Conservation (phyloP, 2,797 vertebrate species). For the Jordanella pulchra region DNA sequence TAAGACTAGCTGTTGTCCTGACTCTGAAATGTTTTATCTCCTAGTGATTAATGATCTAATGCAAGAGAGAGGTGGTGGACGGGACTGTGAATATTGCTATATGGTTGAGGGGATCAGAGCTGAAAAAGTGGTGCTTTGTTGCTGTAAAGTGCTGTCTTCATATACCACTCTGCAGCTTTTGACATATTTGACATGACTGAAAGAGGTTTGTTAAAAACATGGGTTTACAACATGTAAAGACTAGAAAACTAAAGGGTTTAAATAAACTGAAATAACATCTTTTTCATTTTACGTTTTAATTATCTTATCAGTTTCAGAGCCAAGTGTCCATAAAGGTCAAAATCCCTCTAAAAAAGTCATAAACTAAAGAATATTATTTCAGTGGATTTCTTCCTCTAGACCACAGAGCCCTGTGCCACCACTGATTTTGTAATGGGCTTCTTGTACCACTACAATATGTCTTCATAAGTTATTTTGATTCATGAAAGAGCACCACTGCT, state of each 20-base stretch:
- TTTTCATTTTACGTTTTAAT: background rate
- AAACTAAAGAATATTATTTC: slow-evolving; percentile 23
- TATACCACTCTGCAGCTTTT: slow-evolving; percentile 27
- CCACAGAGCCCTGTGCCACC: slow-evolving; percentile 37
- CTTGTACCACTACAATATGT: slow-evolving; percentile 41
- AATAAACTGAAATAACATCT: background rate
- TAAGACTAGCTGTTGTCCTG: slow-evolving; percentile 48
- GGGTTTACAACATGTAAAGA: slow-evolving; percentile 20
- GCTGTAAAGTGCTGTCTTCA: slow-evolving; percentile 31
- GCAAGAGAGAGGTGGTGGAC: slow-evolving; percentile 31
- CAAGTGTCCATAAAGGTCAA: slow-evolving; percentile 17
- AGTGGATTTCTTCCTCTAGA: slow-evolving; percentile 21
- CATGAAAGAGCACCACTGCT: slow-evolving; percentile 20
- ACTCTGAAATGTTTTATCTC: slow-evolving; percentile 41
- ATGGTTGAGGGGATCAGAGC: slow-evolving; percentile 35
- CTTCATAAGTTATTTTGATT: slow-evolving; percentile 29
- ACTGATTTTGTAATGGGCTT: slow-evolving; percentile 49
- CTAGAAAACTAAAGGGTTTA: too few species aligned
- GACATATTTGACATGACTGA: slow-evolving; percentile 38
- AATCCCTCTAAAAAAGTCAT: slow-evolving; percentile 17
- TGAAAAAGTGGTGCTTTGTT: slow-evolving; percentile 30
- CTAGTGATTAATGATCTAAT: slow-evolving; percentile 68
- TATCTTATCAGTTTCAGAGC: background rate
- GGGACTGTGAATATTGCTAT: slow-evolving; percentile 35
- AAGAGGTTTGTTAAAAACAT: slow-evolving; percentile 15